Evolutionary conservation across 2,888 invertebrate genomes (phyloP), one percentile per base, ranked within the genome.

Genomic region (Epiblema foenella): DNA sequence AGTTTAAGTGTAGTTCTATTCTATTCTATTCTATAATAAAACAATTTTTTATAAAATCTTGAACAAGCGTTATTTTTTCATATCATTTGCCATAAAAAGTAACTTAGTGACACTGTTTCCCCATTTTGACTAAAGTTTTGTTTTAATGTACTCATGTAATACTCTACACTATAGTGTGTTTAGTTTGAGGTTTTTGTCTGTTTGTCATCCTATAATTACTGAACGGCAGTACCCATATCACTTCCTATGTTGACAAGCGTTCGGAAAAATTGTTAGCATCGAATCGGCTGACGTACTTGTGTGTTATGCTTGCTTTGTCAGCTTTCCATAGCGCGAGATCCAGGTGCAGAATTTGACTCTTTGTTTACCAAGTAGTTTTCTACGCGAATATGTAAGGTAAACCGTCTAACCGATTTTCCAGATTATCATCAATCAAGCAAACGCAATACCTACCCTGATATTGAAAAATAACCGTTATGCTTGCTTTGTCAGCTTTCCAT

Each of bases 271-370:
- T 57, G 37, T 54, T 49, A 20, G 42, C 52, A 24, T 54, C 12
- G 62, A 46, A 69, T 52, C 33, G 46, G 46, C 54, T 54, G 65
- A 66, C 52, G 51, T 5, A 12, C 54, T 17, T 46, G 54, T 33
- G 52, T 59, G 46, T 65, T 66, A 54, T 60, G 29, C 52, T 60
- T 59, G 59, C 56, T 63, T 72, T 69, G 46, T 67, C 37, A 66
- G 63, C 63, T 64, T 37, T 42, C 7, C 12, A 59, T 70, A 65
- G 52, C 10, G 9, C 17, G 29, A 54, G 65, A 59, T 59, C 65
- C 24, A 20, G 57, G 37, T 37, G 37, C 2, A 37, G 9, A 7
- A 18, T 46, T 11, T 46, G 1, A 1, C n/a, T 11, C 49, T 10
- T 37, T 3, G n/a, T n/a, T 10, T 37, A 4, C n/a, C n/a, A 56